Base-by-base conservation (phyloP, 2,888 invertebrate species). In the Drosophila paramelanica region DNA sequence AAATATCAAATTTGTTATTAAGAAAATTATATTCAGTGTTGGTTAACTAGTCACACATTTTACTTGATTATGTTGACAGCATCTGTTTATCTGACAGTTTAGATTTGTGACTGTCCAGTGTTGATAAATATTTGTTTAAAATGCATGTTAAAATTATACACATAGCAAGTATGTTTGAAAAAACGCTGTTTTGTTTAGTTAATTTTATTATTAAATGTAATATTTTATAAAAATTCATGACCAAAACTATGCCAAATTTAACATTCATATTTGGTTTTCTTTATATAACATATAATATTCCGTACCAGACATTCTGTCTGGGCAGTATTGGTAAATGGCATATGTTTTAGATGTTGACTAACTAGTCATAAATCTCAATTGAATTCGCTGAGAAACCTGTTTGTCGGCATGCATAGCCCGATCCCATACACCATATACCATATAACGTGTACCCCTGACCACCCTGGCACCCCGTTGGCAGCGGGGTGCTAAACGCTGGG, bases 311-410 rank as follows among this genome's bases (percentile, higher is more conserved):
- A 17, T 31, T 8, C 27, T 33, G 33, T 13, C 17, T 25, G 23
- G 11, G n/a, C 36, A 60, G 66, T 61, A 49, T 61, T 61, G 42
- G 36, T 49, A 49, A 53, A 36, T 31, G 20, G 31, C 43, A 43
- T 31, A 14, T 38, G 53, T 14, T 39, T 47, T 57, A 38, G 53
- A 33, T 58, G 52, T 53, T 61, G 41, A 13, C 25, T 36, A 76
- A 79, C 67, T 70, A 50, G 39, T 20, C 71, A 72, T 73, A 77
- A 87, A 84, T 87, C 79, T 84, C 77, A 75, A 75, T 79, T 84
- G 69, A 72, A 70, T 76, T 66, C 56, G 31, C 43, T 67, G 62
- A 47, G 31, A 49, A 76, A 73, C 77, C 65, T 55, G 73, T 77
- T 33, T 45, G 13, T 10, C 41, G 14, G 49, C 50, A 14, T 38